Base-by-base conservation (phyloP, 2,888 invertebrate species). In the Drosophila barbarae region DNA sequence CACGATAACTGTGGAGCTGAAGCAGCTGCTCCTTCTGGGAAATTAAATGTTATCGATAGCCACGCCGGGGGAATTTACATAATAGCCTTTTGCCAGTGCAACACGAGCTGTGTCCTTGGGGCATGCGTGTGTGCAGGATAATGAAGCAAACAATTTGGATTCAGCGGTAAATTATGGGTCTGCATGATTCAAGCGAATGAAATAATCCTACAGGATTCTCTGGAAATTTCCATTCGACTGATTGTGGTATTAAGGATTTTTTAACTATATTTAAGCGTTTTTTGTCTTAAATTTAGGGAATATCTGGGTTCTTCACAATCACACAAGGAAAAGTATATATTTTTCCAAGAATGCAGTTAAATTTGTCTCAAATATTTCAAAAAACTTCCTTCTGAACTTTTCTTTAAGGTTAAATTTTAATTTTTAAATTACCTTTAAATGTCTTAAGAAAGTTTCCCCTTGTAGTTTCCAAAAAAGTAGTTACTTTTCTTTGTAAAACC, bases 31-130 rank as follows among this genome's bases (percentile, higher is more conserved):
- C 55, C 46, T 47, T 46, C 53, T 57, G 44, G 36, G 38, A 50
- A 47, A 68, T 44, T 68, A 72, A 76, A 74, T 71, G 65, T 23
- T 68, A 60, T 71, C 74, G 76, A 78, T 77, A 77, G 69, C 57
- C 35, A 23, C 57, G 49, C 52, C 28, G 44, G 56, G 72, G 64
- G 66, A 73, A 57, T 54, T 67, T 67, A 42, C 53, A 63, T 69
- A 72, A 64, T 66, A 51, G 64, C 69, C 58, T 34, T 51, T 41
- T 54, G 59, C 32, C 59, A 41, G 15, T 39, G 57, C 64, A 46
- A 51, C 36, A n/a, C 18, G 44, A 44, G 26, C 30, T 7, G 21
- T 36, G 44, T 63, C 52, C 51, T 44, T 38, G 51, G 51, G 42
- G 51, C 59, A 10, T 51, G 36, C 60, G 44, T 59, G 42, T 49